Conservation (phyloP, 2,888 invertebrate species). For the Drosophila borborema region DNA sequence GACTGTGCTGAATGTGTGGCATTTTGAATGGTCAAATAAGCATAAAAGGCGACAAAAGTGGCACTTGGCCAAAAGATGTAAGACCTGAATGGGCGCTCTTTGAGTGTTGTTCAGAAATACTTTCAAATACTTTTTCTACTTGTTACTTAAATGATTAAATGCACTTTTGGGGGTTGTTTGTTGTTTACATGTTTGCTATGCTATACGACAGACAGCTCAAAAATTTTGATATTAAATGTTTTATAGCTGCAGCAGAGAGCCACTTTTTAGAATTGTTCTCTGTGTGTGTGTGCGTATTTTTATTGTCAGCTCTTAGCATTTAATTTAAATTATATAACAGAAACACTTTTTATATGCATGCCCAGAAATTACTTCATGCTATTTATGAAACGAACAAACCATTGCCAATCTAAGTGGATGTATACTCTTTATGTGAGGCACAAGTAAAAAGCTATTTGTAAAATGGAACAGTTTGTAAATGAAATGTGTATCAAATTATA, state of each 20-base stretch:
- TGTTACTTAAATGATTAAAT: conserved; percentile 77
- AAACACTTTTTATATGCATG: conserved; percentile 64
- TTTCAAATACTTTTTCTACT: conserved; percentile 52
- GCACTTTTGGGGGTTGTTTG: conserved; percentile 58
- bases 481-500: too few relatives aligned
- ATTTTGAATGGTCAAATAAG: conserved; percentile 72
- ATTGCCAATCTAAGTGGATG: conserved; percentile 42
- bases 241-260: conserved; percentile 72
- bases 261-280: conserved; percentile 42
- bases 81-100: conserved; percentile 43
- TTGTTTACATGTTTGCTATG: conserved; percentile 29
- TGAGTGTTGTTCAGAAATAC: conserved; percentile 33
- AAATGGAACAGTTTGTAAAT: not conserved
- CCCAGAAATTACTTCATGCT: conserved; percentile 51
- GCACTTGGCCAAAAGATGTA: conserved; percentile 59
- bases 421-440: conserved; percentile 11
- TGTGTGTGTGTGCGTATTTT: conserved; percentile 51
- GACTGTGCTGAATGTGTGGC: conserved; percentile 19
- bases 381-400: conserved; percentile 46
- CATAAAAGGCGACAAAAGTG: conserved; percentile 82
- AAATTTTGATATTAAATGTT: conserved; percentile 78
- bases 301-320: conserved; percentile 76
- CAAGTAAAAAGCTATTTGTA: not conserved
- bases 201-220: conserved; percentile 32
- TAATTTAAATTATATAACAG: conserved; percentile 81